phyloP scores from a whole-genome alignment of 2,888 invertebrate species.

The Nephrotoma flavescens region DNA sequence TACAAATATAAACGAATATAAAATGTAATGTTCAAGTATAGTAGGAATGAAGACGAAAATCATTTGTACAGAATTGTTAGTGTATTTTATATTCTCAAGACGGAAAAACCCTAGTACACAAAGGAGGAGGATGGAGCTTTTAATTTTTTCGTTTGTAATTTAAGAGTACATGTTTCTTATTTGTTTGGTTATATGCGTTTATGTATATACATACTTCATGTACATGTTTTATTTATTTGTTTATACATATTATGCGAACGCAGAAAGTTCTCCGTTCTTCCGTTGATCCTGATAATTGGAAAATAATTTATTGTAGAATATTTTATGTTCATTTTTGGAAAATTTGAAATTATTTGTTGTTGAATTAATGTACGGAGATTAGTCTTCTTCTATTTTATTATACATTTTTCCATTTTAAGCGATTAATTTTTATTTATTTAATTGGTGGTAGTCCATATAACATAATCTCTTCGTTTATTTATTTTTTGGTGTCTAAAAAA shows the following conservation, averaged over 20 bases:
- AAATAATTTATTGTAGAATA: not conserved
- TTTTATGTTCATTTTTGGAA: not conserved
- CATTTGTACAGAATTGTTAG: not conserved
- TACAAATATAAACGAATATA: not conserved
- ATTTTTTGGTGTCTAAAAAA: not conserved
- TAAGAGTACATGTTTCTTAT: not conserved
- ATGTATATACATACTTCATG: not conserved
- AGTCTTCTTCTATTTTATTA: not conserved
- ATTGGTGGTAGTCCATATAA: not conserved
- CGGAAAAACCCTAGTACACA: not conserved
- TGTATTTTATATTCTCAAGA: not conserved
- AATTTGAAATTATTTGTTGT: not conserved
- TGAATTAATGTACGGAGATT: not conserved
- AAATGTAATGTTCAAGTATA: not conserved
- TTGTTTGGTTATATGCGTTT: not conserved
- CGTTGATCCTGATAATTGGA: not conserved
- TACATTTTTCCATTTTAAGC: not conserved
- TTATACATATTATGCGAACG: not conserved
- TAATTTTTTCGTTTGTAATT: not conserved
- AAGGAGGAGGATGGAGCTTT: not conserved
- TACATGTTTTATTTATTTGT: too few species aligned
- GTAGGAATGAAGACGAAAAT: not conserved
- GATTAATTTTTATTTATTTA: not conserved
- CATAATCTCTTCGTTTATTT: not conserved
- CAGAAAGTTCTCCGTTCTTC: not conserved